A percentile compares a stretch with the other conserved stretches of the same genome.
phyloP scores from a whole-genome alignment of 2,888 invertebrate genomes.

The Drosophila lacicola region DNA sequence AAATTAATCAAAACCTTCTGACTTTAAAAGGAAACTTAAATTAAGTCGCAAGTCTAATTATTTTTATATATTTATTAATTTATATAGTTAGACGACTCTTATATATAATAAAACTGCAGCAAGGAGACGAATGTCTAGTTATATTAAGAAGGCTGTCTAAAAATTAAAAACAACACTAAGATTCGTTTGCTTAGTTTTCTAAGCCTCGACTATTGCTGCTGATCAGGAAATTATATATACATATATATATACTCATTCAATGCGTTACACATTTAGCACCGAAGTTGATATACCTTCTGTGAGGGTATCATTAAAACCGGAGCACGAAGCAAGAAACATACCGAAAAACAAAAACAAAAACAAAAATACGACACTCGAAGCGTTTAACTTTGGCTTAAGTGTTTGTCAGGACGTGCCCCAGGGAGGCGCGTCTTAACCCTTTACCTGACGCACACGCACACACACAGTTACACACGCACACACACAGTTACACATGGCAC shows the following conservation, averaged over 20 bases:
- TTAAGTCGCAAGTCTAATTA: no score
- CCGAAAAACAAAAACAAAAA: constrained; percentile 60
- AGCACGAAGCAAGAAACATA: constrained; percentile 50
- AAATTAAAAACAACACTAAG: no score
- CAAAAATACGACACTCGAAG: constrained; percentile 76
- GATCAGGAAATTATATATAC: no score
- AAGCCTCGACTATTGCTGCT: no score
- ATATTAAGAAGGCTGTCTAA: no score
- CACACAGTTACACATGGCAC: background rate
- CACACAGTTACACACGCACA: background rate
- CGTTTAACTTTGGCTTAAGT: constrained; percentile 81
- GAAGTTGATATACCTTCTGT: background rate
- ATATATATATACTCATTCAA: background rate
- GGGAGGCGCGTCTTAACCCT: constrained; percentile 51
- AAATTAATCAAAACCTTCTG: no score
- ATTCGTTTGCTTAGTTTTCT: no score
- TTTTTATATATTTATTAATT: no score
- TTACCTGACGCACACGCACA: constrained; percentile 38
- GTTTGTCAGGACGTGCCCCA: constrained; percentile 71
- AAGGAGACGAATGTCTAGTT: no score
- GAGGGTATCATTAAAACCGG: constrained; percentile 27
- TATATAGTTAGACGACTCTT: no score
- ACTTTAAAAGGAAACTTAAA: no score
- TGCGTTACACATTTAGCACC: background rate
- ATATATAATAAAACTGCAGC: no score